Conservation (phyloP, 53 echinoderm and acorn worm genomes). For the Hippasteria phrygiana region DNA sequence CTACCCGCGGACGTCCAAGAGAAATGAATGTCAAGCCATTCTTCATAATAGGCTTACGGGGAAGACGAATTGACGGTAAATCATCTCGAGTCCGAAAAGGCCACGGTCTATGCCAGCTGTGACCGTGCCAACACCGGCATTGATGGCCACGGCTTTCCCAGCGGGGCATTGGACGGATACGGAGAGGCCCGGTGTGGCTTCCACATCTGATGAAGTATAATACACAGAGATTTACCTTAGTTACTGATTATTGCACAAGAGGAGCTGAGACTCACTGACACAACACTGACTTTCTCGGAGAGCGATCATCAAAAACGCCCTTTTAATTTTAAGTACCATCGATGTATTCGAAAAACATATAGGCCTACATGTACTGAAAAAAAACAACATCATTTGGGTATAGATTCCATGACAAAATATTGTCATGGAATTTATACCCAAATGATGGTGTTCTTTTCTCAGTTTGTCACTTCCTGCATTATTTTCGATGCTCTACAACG, state of each 20-base stretch:
- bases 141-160: neutral
- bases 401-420: too few species aligned
- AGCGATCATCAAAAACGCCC: neutral
- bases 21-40: neutral
- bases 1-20: neutral
- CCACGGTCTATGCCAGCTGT: slow-evolving; percentile 6
- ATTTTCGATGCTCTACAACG: too few species aligned
- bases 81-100: slow-evolving; percentile 4
- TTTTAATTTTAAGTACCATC: too few species aligned
- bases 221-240: neutral
- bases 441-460: too few species aligned
- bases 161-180: neutral
- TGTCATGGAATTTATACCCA: too few species aligned
- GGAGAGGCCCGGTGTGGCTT: neutral
- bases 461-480: too few species aligned
- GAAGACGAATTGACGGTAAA: neutral
- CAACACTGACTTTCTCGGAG: neutral
- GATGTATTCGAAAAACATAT: too few species aligned
- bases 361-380: too few species aligned
- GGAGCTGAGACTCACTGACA: neutral
- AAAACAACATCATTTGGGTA: too few species aligned
- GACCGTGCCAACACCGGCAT: slow-evolving; percentile 5
- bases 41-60: neutral
- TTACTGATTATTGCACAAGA: neutral
- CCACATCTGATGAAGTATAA: neutral